Conservation (phyloP, 2,888 invertebrate genomes). For the Folsomia candida region DNA sequence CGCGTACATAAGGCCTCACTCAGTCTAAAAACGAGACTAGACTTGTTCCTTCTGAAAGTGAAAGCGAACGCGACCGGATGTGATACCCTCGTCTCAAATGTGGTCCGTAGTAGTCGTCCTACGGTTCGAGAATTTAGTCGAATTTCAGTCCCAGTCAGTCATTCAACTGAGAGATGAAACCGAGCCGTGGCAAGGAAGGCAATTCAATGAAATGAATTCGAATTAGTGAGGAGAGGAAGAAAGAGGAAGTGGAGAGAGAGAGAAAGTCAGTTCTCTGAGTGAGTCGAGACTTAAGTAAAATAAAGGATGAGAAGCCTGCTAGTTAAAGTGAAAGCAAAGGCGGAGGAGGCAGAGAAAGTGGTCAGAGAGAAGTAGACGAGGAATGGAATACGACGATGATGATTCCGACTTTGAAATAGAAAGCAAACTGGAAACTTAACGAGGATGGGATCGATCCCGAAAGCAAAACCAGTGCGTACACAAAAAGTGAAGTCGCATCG, state of each 20-base stretch:
- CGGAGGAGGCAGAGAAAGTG: not conserved
- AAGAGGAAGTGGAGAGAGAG: not conserved
- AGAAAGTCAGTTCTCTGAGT: not conserved
- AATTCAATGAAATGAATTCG: slow-evolving; percentile 4
- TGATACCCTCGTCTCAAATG: too few relatives aligned
- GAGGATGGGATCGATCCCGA: too few relatives aligned
- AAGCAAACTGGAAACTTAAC: not conserved
- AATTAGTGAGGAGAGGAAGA: slow-evolving; percentile 2
- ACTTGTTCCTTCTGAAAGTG: too few relatives aligned
- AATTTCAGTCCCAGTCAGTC: not conserved
- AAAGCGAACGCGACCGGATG: too few relatives aligned
- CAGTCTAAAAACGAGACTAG: too few relatives aligned
- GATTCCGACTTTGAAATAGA: too few relatives aligned
- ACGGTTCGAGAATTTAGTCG: not conserved
- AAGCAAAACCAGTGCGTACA: too few relatives aligned
- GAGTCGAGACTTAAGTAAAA: not conserved
- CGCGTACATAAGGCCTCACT: too few relatives aligned
- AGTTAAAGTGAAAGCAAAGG: not conserved
- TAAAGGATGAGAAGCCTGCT: not conserved
- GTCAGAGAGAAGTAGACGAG: not conserved
- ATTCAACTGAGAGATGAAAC: not conserved
- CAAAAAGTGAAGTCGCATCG: too few relatives aligned
- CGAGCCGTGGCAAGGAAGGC: not conserved
- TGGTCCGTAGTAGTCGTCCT: too few relatives aligned
- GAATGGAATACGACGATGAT: not conserved